Evolutionary conservation across 2,888 invertebrate genomes (phyloP).

Genomic region (Tachystola acroxantha): DNA sequence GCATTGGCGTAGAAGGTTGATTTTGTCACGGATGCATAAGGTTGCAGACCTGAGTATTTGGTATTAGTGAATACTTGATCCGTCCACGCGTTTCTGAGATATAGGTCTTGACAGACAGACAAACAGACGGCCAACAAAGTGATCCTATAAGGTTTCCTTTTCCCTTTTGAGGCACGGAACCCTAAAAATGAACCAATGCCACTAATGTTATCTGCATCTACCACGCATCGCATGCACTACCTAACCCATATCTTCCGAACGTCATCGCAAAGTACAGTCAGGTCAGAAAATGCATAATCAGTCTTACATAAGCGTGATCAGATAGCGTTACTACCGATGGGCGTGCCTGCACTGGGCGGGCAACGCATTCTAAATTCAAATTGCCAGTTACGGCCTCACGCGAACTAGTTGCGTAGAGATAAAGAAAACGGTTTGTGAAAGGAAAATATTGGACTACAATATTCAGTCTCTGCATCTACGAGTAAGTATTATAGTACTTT

Average conservation of each 20-base stretch:
- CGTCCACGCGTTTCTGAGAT: too few relatives aligned
- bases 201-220: too few relatives aligned
- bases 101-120: too few relatives aligned
- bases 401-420: conserved; percentile 51
- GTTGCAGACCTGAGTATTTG: too few relatives aligned
- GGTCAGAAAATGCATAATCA: conserved; percentile 57
- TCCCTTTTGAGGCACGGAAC: too few relatives aligned
- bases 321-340: conserved; percentile 55
- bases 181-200: too few relatives aligned
- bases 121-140: too few relatives aligned
- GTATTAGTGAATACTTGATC: too few relatives aligned
- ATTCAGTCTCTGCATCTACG: background rate
- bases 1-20: too few relatives aligned
- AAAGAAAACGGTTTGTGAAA: conserved; percentile 10
- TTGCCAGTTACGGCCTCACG: conserved; percentile 55
- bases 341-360: conserved; percentile 55
- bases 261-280: conserved; percentile 26
- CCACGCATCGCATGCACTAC: too few relatives aligned
- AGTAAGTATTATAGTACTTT: background rate
- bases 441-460: background rate
- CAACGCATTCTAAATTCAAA: conserved; percentile 64
- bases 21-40: too few relatives aligned
- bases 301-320: conserved; percentile 58
- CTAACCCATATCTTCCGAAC: conserved; percentile 9
- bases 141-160: too few relatives aligned